Conservation (phyloP, 2,888 invertebrate species). For the Sphecodes monilicornis region DNA sequence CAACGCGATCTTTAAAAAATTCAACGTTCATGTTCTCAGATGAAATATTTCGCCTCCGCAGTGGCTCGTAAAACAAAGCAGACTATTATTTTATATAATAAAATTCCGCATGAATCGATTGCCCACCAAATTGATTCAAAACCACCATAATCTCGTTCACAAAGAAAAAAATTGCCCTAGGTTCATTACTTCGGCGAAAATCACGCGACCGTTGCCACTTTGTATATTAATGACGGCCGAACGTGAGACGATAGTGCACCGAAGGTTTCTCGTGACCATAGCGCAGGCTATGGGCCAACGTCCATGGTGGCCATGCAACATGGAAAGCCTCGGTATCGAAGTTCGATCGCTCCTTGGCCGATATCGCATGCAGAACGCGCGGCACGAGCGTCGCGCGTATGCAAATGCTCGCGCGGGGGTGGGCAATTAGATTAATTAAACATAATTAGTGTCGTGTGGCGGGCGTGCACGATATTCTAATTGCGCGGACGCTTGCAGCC, state of each 20-base stretch:
- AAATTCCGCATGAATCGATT: background rate
- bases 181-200: conserved; percentile 34
- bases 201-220: conserved; percentile 49
- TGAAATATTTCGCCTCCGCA: background rate
- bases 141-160: background rate
- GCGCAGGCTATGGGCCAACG: background rate
- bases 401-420: conserved; percentile 64
- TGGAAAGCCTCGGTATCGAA: conserved; percentile 31
- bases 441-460: conserved; percentile 63
- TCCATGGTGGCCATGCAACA: conserved; percentile 6
- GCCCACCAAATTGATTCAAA: background rate
- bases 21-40: background rate
- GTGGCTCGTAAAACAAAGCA: background rate
- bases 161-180: background rate
- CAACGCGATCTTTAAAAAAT: background rate
- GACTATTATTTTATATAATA: background rate
- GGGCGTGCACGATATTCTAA: conserved; percentile 61
- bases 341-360: conserved; percentile 51
- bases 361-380: conserved; percentile 53
- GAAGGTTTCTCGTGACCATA: conserved; percentile 26
- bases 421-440: conserved; percentile 70
- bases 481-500: conserved; percentile 33
- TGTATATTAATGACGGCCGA: conserved; percentile 43
- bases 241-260: conserved; percentile 17
- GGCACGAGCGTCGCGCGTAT: conserved; percentile 57